phyloP scores from a whole-genome alignment of 2,113 vertebrate genomes.

The Lonchura striata region DNA sequence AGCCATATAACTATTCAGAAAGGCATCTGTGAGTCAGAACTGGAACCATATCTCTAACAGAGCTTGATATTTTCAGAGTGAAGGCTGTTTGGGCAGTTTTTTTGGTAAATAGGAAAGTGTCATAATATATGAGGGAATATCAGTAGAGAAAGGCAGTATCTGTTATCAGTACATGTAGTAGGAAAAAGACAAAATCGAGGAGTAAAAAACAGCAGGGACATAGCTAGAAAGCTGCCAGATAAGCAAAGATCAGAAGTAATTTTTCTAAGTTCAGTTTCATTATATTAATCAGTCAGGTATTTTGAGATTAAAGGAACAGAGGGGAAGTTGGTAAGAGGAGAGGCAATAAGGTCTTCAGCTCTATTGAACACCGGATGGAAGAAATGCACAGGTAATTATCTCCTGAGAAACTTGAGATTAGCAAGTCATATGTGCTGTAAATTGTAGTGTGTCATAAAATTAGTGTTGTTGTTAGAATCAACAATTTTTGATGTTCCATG shows the following conservation, averaged over 20 bases:
- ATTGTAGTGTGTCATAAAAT: background rate
- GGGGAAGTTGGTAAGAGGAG: conserved; percentile 3
- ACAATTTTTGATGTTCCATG: background rate
- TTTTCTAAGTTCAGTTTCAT: conserved; percentile 30
- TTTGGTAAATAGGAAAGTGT: background rate
- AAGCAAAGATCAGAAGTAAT: background rate
- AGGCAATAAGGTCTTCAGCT: conserved; percentile 35
- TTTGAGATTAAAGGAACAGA: conserved; percentile 26
- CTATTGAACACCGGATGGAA: background rate
- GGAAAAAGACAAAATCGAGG: background rate
- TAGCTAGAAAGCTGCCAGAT: background rate
- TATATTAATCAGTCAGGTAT: conserved; percentile 31
- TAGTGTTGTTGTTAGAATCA: background rate
- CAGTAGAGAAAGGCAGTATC: background rate
- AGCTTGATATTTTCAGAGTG: background rate
- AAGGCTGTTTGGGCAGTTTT: background rate
- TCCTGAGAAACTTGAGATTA: conserved; percentile 31
- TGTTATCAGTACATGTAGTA: background rate
- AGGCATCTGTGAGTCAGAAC: background rate
- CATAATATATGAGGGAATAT: background rate
- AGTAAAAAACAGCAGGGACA: background rate
- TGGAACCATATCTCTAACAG: background rate
- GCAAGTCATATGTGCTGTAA: background rate
- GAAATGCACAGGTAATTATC: conserved; percentile 40
- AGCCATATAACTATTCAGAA: background rate